Percentiles rank a stretch among this genome's conserved stretches.
Evolutionary conservation across 2,888 invertebrate species (phyloP).

Genomic region (Apantesis nais): DNA sequence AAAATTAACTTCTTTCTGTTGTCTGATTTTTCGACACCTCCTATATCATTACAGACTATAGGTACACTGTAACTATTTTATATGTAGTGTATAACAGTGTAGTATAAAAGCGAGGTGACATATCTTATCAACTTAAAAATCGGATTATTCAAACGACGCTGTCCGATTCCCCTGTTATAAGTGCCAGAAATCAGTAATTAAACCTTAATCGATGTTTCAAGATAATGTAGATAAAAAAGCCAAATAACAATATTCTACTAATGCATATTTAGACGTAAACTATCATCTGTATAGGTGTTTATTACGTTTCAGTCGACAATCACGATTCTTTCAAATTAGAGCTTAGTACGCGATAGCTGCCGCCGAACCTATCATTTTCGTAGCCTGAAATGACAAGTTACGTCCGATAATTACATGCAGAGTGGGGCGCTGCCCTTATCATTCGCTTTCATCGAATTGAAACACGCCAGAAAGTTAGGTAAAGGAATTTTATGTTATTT

Average conservation of each 20-base stretch:
- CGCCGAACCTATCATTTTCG: constrained; percentile 69
- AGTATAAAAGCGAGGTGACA: no score
- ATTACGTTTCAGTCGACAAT: constrained; percentile 47
- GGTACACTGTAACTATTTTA: no score
- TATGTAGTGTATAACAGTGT: no score
- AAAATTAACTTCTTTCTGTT: no score
- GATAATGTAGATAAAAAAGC: neutral
- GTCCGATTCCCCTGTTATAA: neutral
- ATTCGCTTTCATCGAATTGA: constrained; percentile 59
- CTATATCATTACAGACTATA: no score
- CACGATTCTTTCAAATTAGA: constrained; percentile 50
- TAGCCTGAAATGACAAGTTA: constrained; percentile 72
- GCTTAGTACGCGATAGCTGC: constrained; percentile 52
- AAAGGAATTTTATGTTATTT: constrained; percentile 23
- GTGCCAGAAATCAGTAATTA: neutral
- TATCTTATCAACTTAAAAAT: no score
- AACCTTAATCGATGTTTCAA: neutral
- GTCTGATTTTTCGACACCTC: no score
- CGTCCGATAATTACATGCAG: constrained; percentile 65
- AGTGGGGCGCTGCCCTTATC: constrained; percentile 62
- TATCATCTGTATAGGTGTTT: constrained; percentile 12
- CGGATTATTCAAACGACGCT: no score
- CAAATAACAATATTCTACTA: constrained; percentile 7
- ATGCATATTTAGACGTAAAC: constrained; percentile 12
- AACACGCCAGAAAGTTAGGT: constrained; percentile 46